phyloP scores from a whole-genome alignment of 2,113 vertebrate genomes.

The Scatophagus argus region DNA sequence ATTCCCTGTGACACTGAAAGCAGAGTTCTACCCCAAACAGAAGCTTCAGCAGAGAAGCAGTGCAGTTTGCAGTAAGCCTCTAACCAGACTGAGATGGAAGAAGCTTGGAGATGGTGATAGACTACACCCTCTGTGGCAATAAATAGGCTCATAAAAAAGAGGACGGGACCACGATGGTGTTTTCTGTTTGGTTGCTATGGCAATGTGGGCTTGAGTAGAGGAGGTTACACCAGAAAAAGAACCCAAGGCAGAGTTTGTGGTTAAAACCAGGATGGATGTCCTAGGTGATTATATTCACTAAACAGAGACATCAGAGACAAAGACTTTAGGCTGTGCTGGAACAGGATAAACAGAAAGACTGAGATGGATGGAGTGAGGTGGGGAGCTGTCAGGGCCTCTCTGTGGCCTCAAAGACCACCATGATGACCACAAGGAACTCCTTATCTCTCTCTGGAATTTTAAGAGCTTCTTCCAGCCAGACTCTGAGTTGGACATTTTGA shows the following conservation, averaged over 20 bases:
- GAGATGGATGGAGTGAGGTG: slow-evolving; percentile 24
- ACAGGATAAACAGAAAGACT: slow-evolving; percentile 29
- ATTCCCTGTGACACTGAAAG: not conserved
- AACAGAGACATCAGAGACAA: slow-evolving; percentile 36
- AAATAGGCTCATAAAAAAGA: slow-evolving; percentile 43
- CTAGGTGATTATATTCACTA: slow-evolving; percentile 25
- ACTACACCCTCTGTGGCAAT: slow-evolving; percentile 39
- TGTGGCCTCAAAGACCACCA: slow-evolving; percentile 21
- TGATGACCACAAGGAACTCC: too few relatives aligned
- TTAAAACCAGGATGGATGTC: slow-evolving; percentile 10
- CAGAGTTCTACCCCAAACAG: slow-evolving; percentile 11
- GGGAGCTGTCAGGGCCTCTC: slow-evolving; percentile 16
- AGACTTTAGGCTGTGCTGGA: slow-evolving; percentile 9
- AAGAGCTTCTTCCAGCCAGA: not conserved
- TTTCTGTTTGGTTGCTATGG: slow-evolving; percentile 64
- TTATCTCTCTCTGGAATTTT: slow-evolving; percentile 3
- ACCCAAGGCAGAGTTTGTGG: slow-evolving; percentile 15
- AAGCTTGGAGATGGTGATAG: slow-evolving; percentile 30
- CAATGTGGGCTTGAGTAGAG: slow-evolving; percentile 23
- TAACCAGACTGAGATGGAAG: slow-evolving; percentile 36
- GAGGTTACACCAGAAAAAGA: slow-evolving; percentile 41
- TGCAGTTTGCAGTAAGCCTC: slow-evolving; percentile 1
- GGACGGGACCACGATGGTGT: slow-evolving; percentile 27
- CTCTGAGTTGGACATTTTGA: slow-evolving; percentile 7
- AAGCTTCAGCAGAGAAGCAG: slow-evolving; percentile 9